A percentile compares a stretch with the other conserved stretches of the same genome.
phyloP scores from a whole-genome alignment of 2,797 vertebrate genomes.

The Parauchenoglanis ngamensis region DNA sequence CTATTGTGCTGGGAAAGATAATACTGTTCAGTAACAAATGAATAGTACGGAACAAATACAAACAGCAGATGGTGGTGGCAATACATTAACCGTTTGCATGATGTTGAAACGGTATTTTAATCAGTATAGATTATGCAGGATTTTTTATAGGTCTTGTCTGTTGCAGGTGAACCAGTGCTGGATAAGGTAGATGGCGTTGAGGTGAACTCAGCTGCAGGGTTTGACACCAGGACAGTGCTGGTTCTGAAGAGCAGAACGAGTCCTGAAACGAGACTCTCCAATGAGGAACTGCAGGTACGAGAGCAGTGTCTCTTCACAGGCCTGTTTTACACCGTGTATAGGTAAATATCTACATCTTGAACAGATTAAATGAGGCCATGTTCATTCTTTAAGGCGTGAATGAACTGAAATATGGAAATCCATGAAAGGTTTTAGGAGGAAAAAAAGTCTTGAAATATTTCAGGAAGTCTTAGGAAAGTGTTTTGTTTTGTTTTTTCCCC shows the following conservation, averaged over 20 bases:
- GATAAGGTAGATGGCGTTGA: slow-evolving; percentile 69
- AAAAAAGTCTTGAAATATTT: neutral
- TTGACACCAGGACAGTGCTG: slow-evolving; percentile 72
- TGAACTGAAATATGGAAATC: too few species aligned
- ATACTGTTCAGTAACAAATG: neutral
- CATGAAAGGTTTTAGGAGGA: neutral
- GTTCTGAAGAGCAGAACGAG: slow-evolving; percentile 81
- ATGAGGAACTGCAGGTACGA: slow-evolving; percentile 86
- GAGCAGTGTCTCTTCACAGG: neutral
- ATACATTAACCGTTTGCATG: neutral
- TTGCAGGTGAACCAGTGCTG: slow-evolving; percentile 45
- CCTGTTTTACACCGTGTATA: neutral
- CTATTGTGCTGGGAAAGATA: slow-evolving; percentile 56
- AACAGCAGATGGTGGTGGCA: slow-evolving; percentile 16
- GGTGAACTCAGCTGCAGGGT: slow-evolving; percentile 67
- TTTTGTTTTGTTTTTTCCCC: neutral
- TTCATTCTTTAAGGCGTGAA: neutral
- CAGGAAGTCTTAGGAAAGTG: neutral
- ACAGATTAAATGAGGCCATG: neutral
- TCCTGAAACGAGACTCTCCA: slow-evolving; percentile 89
- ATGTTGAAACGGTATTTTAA: neutral
- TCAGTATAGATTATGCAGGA: too few species aligned
- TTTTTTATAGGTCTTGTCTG: slow-evolving; percentile 14
- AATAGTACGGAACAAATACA: neutral
- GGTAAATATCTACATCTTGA: neutral